phyloP scores from a whole-genome alignment of 1,140 invertebrate species.

The Aphis gossypii region DNA sequence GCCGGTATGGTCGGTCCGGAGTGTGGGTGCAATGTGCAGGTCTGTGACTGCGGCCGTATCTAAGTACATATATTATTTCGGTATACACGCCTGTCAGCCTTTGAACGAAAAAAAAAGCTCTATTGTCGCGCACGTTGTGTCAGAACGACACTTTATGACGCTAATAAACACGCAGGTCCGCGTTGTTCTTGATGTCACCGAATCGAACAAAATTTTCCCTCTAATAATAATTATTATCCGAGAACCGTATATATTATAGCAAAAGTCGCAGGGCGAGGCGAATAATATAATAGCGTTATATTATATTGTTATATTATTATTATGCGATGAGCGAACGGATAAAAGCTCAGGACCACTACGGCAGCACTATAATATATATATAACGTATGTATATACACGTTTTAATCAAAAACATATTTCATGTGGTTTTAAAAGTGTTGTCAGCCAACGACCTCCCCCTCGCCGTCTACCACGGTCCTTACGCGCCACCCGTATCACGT shows the following conservation, averaged over 20 bases:
- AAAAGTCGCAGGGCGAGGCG: neutral
- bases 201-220: constrained; percentile 18
- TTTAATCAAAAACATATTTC: constrained; percentile 58
- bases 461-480: neutral
- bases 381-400: constrained; percentile 15
- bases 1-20: neutral
- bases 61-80: neutral
- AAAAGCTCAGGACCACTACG: neutral
- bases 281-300: neutral
- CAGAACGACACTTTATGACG: neutral
- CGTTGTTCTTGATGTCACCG: neutral
- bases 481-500: neutral
- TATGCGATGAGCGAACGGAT: neutral
- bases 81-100: neutral
- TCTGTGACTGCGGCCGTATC: neutral
- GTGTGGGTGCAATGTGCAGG: neutral
- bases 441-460: constrained; percentile 23
- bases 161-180: neutral
- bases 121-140: neutral
- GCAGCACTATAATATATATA: neutral
- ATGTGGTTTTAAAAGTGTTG: constrained; percentile 58
- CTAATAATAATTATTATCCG: constrained; percentile 24
- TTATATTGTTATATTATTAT: neutral
- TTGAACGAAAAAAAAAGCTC: neutral
- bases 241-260: neutral